Evolutionary conservation across 2,113 vertebrate genomes (phyloP), one percentile per base, ranked within the genome.

Genomic region (Otolemur garnettii): DNA sequence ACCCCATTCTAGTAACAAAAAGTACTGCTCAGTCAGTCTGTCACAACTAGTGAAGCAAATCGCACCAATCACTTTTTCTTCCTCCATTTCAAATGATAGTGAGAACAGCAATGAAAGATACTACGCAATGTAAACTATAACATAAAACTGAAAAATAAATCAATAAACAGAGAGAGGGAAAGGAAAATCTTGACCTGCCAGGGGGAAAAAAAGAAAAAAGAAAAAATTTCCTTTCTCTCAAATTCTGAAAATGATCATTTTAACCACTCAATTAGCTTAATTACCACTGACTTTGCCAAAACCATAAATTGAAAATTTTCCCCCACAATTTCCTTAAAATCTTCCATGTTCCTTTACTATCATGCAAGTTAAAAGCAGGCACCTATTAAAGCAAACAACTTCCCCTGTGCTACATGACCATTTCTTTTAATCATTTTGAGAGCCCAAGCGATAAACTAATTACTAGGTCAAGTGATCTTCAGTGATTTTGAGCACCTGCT

Each of bases 251-350:
- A 91, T 82, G 68, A 71, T 82, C 86, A 89, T 45, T 93, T 80
- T 84, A 93, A 92, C 80, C 90, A 95, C 21, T 91, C 81, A 96
- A 75, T 95, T 90, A 75, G 35, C 69, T 93, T 96, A 90, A 96
- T 94, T 83, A 92, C 13, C 77, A 93, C 60, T 95, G 86, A 95
- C 78, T 95, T 72, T 84, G 91, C 82, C 21, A 24, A 94, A 95
- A 50, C 89, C 95, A 96, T 78, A 93, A 88, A 38, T 87, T 93
- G 96, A 66, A 92, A 93, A 91, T 71, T 83, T 45, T 0, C 30
- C 42, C 30, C 69, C 35, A 71, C 71, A 94, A 96, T 93, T 69
- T 13, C 60, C 88, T 89, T 74, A 92, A 94, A 93, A 92, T 74
- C 87, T 88, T 94, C 66, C 77, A 90, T 85, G 75, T 95, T 92